Conservation (phyloP, 2,888 invertebrate genomes). For the Scaptomyza polygonia region DNA sequence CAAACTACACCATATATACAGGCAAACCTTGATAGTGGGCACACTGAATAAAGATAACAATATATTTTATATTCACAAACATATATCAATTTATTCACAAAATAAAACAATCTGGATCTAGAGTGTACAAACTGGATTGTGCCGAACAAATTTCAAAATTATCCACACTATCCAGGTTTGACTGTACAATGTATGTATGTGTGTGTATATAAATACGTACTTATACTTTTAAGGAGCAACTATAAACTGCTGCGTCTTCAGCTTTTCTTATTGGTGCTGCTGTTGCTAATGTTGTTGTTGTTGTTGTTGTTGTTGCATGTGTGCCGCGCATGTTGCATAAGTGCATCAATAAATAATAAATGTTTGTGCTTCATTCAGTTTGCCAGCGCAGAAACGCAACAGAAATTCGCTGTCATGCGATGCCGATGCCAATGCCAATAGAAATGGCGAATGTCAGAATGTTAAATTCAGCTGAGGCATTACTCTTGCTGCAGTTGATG, state of each 20-base stretch:
- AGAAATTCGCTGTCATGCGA: constrained; percentile 17
- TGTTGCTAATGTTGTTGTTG: constrained; percentile 14
- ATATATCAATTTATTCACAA: no score
- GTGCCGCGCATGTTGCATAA: constrained; percentile 53
- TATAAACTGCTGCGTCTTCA: constrained; percentile 12
- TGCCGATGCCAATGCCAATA: constrained; percentile 9
- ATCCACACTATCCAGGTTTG: no score
- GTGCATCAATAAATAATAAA: constrained; percentile 75
- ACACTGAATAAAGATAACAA: no score
- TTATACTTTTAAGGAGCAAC: constrained; percentile 7
- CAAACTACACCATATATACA: no score
- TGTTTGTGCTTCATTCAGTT: constrained; percentile 61
- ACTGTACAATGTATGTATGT: no score
- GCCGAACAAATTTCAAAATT: no score
- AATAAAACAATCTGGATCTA: no score
- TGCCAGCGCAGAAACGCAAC: constrained; percentile 51
- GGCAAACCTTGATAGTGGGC: no score
- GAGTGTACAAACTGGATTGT: no score
- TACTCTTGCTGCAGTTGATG: constrained; percentile 7
- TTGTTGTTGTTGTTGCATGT: constrained; percentile 17
- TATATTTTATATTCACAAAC: no score
- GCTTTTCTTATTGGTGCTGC: background rate
- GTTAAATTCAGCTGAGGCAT: constrained; percentile 33
- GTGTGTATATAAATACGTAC: constrained; percentile 5
- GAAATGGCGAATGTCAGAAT: constrained; percentile 9